Evolutionary conservation across 2,113 vertebrate species (phyloP), one percentile per base, ranked within the genome.

Genomic region (Miniopterus natalensis): DNA sequence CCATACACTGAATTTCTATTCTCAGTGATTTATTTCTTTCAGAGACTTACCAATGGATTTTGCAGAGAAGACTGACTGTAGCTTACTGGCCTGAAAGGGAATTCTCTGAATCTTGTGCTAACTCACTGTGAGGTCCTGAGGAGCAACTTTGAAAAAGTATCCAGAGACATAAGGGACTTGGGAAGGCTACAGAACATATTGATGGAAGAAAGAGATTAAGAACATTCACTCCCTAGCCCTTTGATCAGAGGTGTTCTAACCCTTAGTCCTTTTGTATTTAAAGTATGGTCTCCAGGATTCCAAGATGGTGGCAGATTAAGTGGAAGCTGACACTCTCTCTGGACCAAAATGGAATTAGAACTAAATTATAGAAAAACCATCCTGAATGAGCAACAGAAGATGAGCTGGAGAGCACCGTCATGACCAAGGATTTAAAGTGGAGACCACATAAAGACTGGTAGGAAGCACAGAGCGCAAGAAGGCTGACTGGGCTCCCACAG

Each of bases 51-150:
- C 23, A 11, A 7, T 74, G 29, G 29, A 57, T 92, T 73, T 65
- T 87, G 10, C 55, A 78, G 45, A 87, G 18, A 55, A 84, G 42
- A 61, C 29, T 91, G 61, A 29, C 23, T 51, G 6, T 42, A 70
- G 25, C 25, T 80, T 84, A 47, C 23, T 90, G 65, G 6, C 12
- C 49, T 80, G 74, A 49, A 74, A 73, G 47, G n/a, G 25, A 87
- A 12, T 86, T 91, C 36, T 92, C 66, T 81, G 75, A 81, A 80
- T 81, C 36, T 66, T 74, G 6, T 78, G 25, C 51, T 61, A 66
- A 80, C 6, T 59, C 49, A 71, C 71, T 66, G 47, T 73, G 74
- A 86, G 17, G 23, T 49, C 47, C 66, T 66, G 55, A 66, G 47
- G 47, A 74, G 61, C 3, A 55, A 18, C 6, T 87, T 71, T 73